Conservation (phyloP, 2,888 invertebrate genomes). For the Drosophila rellima region DNA sequence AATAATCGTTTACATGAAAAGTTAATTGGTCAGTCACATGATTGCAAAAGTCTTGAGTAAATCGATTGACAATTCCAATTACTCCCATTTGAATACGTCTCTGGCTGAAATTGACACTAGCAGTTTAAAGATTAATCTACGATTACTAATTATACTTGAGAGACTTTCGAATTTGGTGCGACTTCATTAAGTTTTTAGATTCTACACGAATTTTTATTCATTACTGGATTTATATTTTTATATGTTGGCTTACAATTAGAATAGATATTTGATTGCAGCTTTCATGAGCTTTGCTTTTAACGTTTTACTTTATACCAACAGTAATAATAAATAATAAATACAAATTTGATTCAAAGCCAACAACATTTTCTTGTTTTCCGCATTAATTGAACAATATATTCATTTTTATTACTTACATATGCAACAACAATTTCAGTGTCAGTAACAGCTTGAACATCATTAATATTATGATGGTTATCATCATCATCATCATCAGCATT, state of each 20-base stretch:
- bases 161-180: no score
- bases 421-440: slow-evolving; percentile 9
- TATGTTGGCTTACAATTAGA: no score
- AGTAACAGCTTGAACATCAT: slow-evolving; percentile 35
- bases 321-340: neutral
- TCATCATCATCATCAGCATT: neutral
- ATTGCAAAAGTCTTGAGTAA: no score
- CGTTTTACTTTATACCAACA: no score
- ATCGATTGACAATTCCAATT: neutral
- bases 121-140: neutral
- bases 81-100: neutral
- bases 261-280: no score
- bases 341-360: neutral
- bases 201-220: neutral
- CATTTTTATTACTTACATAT: neutral
- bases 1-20: neutral
- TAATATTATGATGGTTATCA: slow-evolving; percentile 17
- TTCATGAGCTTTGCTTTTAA: no score
- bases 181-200: no score
- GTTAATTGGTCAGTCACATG: neutral
- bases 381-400: neutral
- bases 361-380: neutral
- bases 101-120: neutral
- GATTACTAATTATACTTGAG: neutral
- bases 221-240: neutral